These are phyloP conservation scores for Ophion costatus DNA, from an alignment of 2,888 invertebrate species.

Conservation along the genomic window DNA sequence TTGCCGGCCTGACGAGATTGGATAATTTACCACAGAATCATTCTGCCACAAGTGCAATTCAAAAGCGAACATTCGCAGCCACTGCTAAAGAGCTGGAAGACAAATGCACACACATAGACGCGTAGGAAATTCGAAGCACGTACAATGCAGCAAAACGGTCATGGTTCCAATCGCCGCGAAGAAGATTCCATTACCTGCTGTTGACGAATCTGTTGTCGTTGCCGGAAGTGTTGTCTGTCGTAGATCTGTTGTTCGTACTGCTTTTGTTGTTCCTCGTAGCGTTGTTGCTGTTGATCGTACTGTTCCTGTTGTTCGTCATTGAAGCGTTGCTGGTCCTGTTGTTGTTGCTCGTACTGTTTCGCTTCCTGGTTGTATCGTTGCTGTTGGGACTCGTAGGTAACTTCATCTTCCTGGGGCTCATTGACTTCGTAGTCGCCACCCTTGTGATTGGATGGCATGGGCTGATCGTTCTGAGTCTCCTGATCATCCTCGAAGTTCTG, in stretches of 20 bases:
- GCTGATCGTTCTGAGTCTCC: constrained; percentile 70
- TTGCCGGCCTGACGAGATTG: too few relatives aligned
- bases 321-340: constrained; percentile 71
- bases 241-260: constrained; percentile 64
- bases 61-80: background rate
- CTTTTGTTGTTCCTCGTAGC: constrained; percentile 71
- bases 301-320: constrained; percentile 79
- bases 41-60: background rate
- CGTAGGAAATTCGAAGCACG: too few relatives aligned
- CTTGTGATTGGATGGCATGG: constrained; percentile 77
- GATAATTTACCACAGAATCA: too few relatives aligned
- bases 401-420: constrained; percentile 71
- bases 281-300: constrained; percentile 65
- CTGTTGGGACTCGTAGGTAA: constrained; percentile 79
- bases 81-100: background rate
- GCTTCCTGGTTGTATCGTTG: constrained; percentile 76
- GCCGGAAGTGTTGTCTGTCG: constrained; percentile 60
- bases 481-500: constrained; percentile 73
- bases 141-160: background rate
- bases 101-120: background rate
- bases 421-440: constrained; percentile 73
- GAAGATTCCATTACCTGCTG: constrained; percentile 59
- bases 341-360: constrained; percentile 73
- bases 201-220: constrained; percentile 62
- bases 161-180: background rate